A percentile compares a stretch with the other conserved stretches of the same genome.
These are phyloP conservation scores for Hippocampus mohnikei DNA, from an alignment of 2,113 vertebrate genomes.

Conservation along the genomic window DNA sequence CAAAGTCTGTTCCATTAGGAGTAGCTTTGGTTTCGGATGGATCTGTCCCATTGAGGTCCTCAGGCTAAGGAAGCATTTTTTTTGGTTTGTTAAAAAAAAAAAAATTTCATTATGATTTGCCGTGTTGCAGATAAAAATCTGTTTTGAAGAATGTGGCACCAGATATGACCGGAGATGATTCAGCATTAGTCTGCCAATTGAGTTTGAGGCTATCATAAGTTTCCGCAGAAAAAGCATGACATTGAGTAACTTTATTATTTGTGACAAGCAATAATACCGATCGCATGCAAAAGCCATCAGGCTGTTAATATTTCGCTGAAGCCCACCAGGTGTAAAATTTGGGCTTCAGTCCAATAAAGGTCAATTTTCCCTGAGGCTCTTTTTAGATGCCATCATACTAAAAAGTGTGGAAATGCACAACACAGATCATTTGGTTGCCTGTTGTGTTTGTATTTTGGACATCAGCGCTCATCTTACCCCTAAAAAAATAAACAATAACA, in stretches of 20 bases:
- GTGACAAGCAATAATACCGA: neutral
- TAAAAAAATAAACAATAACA: neutral
- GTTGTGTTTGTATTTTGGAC: neutral
- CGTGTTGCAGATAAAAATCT: neutral
- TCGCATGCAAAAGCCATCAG: neutral
- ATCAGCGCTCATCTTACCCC: neutral
- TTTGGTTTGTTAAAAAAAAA: too few relatives aligned
- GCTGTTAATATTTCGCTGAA: neutral
- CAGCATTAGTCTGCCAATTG: neutral
- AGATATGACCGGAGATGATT: neutral
- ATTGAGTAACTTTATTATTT: neutral
- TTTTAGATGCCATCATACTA: too few relatives aligned
- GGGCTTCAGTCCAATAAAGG: neutral
- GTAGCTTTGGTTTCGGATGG: neutral
- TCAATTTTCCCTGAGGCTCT: neutral
- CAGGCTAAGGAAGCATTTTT: neutral
- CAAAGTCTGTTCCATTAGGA: neutral
- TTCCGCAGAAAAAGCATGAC: neutral
- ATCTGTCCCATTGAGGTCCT: neutral
- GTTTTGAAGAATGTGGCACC: neutral
- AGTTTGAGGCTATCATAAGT: neutral
- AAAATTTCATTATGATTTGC: too few relatives aligned
- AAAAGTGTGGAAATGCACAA: neutral
- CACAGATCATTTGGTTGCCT: neutral
- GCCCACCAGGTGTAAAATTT: neutral